Base-by-base conservation (phyloP, 2,888 invertebrate genomes). In the Leucophenga montana region DNA sequence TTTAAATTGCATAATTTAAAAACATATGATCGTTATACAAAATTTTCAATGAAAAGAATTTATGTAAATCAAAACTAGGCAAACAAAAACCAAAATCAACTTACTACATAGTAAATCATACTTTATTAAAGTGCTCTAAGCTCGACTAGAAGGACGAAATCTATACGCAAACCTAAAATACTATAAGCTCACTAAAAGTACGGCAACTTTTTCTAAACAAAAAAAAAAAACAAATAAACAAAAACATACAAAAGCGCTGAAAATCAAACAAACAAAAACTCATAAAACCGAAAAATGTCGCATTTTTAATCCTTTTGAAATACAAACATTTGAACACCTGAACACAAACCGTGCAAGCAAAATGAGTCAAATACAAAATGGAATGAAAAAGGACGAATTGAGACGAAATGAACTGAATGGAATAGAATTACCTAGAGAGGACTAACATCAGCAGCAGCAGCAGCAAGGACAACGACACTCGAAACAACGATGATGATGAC, bases 321-420 rank as follows among this genome's bases (percentile, higher is more conserved):
- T 48, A 39, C 62, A 27, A 46, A 48, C 46, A 48, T 44, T 20
- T 64, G 62, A 33, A 64, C 39, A 59, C n/a, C 33, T 14, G 48
- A 78, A 74, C 75, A 77, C 50, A 50, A 50, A n/a, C 50, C 6
- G 4, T 14, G 6, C 50, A n/a, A 50, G 13, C 50, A 16, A n/a
- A 50, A 50, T 50, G 50, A 18, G 39, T 39, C 3, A 39, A 39
- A 39, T 5, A 39, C 50, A 1, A n/a, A 50, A 50, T 13, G 82
- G 64, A 75, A 67, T 66, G 75, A 73, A 72, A 70, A 66, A 69
- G 69, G 68, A 68, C 66, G 71, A 68, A 68, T 69, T 8, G 39
- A 39, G 39, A 11, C 11, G 39, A 39, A 39, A 39, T 39, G 39
- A 39, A 39, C 39, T 39, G 39, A 39, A 39, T 39, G 39, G 39